Evolutionary conservation across 2,888 invertebrate genomes (phyloP), one percentile per base, ranked within the genome.

Genomic region (Chymomyza amoena): DNA sequence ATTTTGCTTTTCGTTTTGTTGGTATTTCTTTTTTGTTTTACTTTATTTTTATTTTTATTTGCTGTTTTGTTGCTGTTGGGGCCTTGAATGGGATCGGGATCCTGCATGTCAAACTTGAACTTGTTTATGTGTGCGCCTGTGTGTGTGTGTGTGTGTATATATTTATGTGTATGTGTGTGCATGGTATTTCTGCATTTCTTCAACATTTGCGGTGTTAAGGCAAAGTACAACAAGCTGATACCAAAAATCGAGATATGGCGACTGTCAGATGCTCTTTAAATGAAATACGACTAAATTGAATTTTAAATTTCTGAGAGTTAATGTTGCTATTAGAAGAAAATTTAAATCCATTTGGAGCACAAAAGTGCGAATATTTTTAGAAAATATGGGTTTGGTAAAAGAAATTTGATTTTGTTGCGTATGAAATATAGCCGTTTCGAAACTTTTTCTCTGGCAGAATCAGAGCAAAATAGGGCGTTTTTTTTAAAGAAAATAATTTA

Each of bases 91-190:
- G 39, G 56, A 16, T 56, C 39, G 88, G 87, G 88, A 88, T 84
- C 84, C 88, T 84, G 88, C 72, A 80, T 84, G 74, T 73, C 84
- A 81, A 87, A 87, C 87, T 82, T 82, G 81, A 84, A 84, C 82
- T 87, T 77, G 81, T 66, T 13, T 68, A 63, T 61, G 16, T 61
- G n/a, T 25, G 32, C 28, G 28, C 3, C 28, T 28, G 28, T 28
- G 28, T 28, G 32, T 59, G 25, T 69, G 72, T 67, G 64, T 61
- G 68, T 71, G 50, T 64, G 4, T 25, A 25, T 25, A 25, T 25
- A 2, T 25, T 25, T 25, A 25, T 25, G 0, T 25, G 25, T 25
- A 25, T 25, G 66, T 62, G 71, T 72, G 63, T 66, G 70, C 63
- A 77, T 64, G 76, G 74, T 67, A 81, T 79, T 81, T 82, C 78